These are phyloP conservation scores for Actinopyga echinites DNA, from an alignment of 53 echinoderm and acorn worm species.

Conservation along the genomic window DNA sequence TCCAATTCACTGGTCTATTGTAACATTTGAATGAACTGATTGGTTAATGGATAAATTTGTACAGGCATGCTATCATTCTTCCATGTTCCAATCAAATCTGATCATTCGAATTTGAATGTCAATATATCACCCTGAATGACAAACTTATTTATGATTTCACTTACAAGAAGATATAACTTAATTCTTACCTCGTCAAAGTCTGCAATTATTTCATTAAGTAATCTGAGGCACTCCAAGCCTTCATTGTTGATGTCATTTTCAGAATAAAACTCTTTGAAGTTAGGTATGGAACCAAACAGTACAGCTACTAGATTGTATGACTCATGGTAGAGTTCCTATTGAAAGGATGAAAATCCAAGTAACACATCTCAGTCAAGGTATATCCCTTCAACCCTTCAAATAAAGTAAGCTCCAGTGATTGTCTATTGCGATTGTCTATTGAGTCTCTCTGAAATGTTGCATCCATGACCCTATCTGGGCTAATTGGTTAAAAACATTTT, in stretches of 20 bases:
- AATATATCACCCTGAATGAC: no score
- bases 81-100: no score
- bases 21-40: no score
- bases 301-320: slow-evolving; percentile 89
- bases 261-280: slow-evolving; percentile 98
- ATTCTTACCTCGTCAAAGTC: slow-evolving; percentile 94
- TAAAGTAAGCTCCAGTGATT: background rate
- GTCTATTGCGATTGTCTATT: background rate
- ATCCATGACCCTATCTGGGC: no score
- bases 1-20: no score
- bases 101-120: no score
- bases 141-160: no score
- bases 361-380: background rate
- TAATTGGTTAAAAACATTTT: no score
- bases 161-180: no score
- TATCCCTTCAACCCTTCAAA: background rate
- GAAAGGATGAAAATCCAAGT: slow-evolving; percentile 3
- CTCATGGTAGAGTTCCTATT: slow-evolving; percentile 97
- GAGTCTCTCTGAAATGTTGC: no score
- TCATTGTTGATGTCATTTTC: slow-evolving; percentile 97
- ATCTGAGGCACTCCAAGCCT: slow-evolving; percentile 91
- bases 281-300: slow-evolving; percentile 99
- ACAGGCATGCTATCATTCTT: no score
- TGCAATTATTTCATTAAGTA: slow-evolving; percentile 97
- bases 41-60: no score